Percentiles rank a stretch among this genome's conserved stretches.
Conservation (phyloP, 2,888 invertebrate species). For the Epinotia demarniana region DNA sequence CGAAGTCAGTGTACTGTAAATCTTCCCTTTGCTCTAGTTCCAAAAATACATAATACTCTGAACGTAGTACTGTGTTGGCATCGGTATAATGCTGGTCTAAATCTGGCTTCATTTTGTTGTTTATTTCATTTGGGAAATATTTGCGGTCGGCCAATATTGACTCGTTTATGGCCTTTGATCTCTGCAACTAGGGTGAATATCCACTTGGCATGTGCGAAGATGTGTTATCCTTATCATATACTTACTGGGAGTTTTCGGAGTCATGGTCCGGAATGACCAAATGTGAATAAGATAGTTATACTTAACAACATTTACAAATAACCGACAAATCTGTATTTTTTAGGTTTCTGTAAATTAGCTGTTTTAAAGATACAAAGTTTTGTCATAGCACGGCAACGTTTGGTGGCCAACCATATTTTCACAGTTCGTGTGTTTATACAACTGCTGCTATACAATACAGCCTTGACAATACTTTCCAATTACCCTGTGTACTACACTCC, state of each 20-base stretch:
- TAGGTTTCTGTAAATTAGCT: no score
- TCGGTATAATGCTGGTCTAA: slow-evolving; percentile 33
- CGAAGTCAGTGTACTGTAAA: slow-evolving; percentile 7
- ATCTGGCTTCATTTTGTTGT: slow-evolving; percentile 36
- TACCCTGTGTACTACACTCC: not conserved
- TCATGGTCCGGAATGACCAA: no score
- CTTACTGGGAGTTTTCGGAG: no score
- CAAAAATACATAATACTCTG: slow-evolving; percentile 12
- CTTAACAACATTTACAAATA: no score
- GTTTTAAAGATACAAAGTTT: no score
- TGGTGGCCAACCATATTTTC: no score
- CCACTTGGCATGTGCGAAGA: no score
- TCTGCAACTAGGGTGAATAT: no score
- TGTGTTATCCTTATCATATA: no score
- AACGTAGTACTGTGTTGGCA: slow-evolving; percentile 6
- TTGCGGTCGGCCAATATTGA: slow-evolving; percentile 23
- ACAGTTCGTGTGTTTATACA: not conserved
- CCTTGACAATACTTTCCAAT: slow-evolving; percentile 19
- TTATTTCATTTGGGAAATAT: slow-evolving; percentile 31
- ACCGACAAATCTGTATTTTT: no score
- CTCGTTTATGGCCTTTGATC: slow-evolving; percentile 3
- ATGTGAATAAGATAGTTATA: no score
- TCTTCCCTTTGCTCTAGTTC: slow-evolving; percentile 22
- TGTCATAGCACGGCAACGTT: no score
- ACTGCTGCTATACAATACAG: not conserved